A percentile compares a stretch with the other conserved stretches of the same genome.
phyloP scores from a whole-genome alignment of 2,888 invertebrate species.

The Gymnoscelis rufifasciata region DNA sequence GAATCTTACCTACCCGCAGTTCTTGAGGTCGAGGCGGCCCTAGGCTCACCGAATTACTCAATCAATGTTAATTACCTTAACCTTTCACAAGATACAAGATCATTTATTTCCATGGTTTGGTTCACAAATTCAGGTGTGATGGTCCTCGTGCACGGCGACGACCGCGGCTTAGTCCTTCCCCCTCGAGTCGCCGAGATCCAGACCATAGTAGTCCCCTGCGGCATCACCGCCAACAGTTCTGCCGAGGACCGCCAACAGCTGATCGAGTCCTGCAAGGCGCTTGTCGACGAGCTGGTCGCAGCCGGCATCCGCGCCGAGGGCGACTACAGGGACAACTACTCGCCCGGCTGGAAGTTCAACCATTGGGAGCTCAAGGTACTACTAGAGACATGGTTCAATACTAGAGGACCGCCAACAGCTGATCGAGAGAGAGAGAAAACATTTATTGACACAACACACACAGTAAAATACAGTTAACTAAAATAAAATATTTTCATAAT shows the following conservation, averaged over 20 bases:
- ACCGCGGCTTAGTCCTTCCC: constrained; percentile 96
- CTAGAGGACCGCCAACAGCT: too few relatives aligned
- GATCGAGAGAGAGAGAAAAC: too few relatives aligned
- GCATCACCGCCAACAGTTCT: constrained; percentile 90
- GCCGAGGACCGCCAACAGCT: constrained; percentile 84
- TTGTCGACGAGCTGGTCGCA: constrained; percentile 81
- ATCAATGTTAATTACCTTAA: too few relatives aligned
- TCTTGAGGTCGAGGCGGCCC: too few relatives aligned
- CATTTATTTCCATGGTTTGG: too few relatives aligned
- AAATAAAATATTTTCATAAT: too few relatives aligned
- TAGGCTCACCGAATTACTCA: too few relatives aligned
- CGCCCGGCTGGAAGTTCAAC: constrained; percentile 99
- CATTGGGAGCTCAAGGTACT: constrained; percentile 94
- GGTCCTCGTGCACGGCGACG: constrained; percentile 96
- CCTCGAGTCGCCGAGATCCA: constrained; percentile 94
- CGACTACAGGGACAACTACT: constrained; percentile 96
- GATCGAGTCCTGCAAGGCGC: constrained; percentile 82
- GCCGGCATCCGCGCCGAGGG: constrained; percentile 87
- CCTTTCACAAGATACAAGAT: too few relatives aligned
- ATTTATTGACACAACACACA: too few relatives aligned
- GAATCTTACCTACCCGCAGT: too few relatives aligned
- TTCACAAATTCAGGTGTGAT: constrained; percentile 88
- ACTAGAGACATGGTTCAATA: background rate
- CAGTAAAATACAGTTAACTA: too few relatives aligned
- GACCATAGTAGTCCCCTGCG: constrained; percentile 95